Evolutionary conservation across 2,113 vertebrate species (phyloP), one percentile per base, ranked within the genome.

Genomic region (Opisthocomus hoazin): DNA sequence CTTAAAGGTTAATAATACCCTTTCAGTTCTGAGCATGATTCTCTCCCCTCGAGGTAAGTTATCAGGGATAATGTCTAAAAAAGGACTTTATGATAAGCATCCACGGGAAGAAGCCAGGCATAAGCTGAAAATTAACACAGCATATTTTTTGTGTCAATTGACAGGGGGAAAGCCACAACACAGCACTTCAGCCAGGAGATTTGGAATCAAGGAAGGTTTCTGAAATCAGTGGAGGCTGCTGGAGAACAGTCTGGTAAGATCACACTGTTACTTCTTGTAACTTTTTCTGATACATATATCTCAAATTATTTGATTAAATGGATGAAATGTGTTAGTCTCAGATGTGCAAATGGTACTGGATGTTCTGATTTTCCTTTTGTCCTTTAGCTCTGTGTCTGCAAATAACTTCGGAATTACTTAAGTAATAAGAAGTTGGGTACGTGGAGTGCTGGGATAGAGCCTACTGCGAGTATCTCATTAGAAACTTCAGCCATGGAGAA

Each of bases 221-320:
- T 95, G 86, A 84, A 84, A 51, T 87, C 43, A 32, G 43, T 64
- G 89, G 48, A 79, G 36, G 51, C 77, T 92, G 69, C 73, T 27
- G 94, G 65, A 95, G 84, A 91, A 76, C 36, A 75, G 19, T 0
- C 30, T 87, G 94, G 81, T 97, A 84, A 95, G 90, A 87, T 84
- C 64, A 36, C 30, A 26, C 10, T 68, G 32, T 92, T 89, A 43
- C 39, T 89, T 86, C 64, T 95, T 46, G 36, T n/a, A n/a, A n/a
- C 17, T 71, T 84, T 84, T 61, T 75, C 39, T 82, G 14, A 54
- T 63, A 75, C 15, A 13, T 75, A 50, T 54, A 43, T 45, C 36
- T 60, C 7, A 4, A 68, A 34, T 82, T 75, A 43, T 23, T 95
- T 36, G 32, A 43, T 70, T 87, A 84, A 91, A 39, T 82, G 34